Percentiles rank a stretch among this genome's conserved stretches.
These are phyloP conservation scores for Cavia porcellus DNA, from an alignment of 2,113 vertebrate genomes.

Conservation along the genomic window DNA sequence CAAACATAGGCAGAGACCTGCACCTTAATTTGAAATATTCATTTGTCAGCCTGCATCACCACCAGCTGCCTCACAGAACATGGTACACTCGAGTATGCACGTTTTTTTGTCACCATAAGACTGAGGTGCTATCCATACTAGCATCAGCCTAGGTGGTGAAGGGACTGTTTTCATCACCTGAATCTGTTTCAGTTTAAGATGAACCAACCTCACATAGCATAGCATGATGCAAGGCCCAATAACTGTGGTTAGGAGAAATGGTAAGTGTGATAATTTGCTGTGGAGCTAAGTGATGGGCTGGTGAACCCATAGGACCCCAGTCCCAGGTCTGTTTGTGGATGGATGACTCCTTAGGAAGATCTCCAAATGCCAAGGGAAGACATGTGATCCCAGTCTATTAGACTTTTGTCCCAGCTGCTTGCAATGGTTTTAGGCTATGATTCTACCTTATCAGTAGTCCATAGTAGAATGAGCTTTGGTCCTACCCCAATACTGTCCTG, in stretches of 20 bases:
- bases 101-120: neutral
- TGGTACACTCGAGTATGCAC: neutral
- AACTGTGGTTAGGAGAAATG: neutral
- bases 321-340: neutral
- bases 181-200: no score
- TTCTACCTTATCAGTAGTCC: neutral
- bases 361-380: neutral
- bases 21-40: neutral
- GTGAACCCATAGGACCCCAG: neutral
- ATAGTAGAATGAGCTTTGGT: neutral
- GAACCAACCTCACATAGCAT: neutral
- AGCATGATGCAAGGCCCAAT: neutral
- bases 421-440: neutral
- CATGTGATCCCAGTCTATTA: neutral
- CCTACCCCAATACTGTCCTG: neutral
- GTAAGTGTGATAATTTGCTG: neutral
- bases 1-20: neutral
- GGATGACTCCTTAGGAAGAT: neutral
- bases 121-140: neutral
- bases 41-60: neutral
- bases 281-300: neutral
- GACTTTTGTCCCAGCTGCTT: neutral
- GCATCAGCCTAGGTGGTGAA: neutral
- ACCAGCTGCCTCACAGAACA: neutral
- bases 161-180: neutral